Base-by-base conservation (phyloP, 2,888 invertebrate species). In the Tetrapedia diversipes region DNA sequence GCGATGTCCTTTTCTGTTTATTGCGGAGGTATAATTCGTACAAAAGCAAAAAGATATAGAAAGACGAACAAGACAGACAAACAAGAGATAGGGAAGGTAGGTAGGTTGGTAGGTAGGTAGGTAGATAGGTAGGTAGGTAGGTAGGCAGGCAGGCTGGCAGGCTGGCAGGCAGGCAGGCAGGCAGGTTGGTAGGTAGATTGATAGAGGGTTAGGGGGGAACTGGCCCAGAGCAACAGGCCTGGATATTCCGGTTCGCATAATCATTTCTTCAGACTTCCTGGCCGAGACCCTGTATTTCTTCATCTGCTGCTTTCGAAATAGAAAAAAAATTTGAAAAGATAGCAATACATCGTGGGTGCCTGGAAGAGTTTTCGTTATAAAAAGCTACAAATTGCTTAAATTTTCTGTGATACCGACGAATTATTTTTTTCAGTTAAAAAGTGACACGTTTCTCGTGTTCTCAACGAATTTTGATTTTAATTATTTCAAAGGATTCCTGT, bases 221-320 rank as follows among this genome's bases (percentile, higher is more conserved):
- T 75, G 71, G 77, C 82, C 81, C 78, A 81, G 86, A 87, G 87
- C 88, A 88, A 88, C 88, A 88, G 88, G 86, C 86, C 88, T 87
- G 86, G 81, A 87, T 82, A 84, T 88, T 88, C 88, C 88, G 88
- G 88, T 88, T 88, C 86, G 84, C 82, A 87, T 87, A 87, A 88
- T 88, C 88, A 87, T 87, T 88, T 86, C 86, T 83, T 85, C 80
- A 85, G 88, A 87, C 86, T 86, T 82, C 57, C 53, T 71, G 72
- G 68, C 53, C 54, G 22, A 45, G 27, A 49, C 32, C 29, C n/a
- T n/a, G 22, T 43, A n/a, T 45, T 45, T 59, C 45, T 45, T 43
- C 29, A 14, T 45, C 45, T 45, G 60, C 45, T 60, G 45, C 22
- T 45, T 51, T 51, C 51, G 32, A 51, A n/a, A n/a, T n/a, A n/a